phyloP scores from a whole-genome alignment of 2,888 invertebrate genomes.

The Calameuta idolon region DNA sequence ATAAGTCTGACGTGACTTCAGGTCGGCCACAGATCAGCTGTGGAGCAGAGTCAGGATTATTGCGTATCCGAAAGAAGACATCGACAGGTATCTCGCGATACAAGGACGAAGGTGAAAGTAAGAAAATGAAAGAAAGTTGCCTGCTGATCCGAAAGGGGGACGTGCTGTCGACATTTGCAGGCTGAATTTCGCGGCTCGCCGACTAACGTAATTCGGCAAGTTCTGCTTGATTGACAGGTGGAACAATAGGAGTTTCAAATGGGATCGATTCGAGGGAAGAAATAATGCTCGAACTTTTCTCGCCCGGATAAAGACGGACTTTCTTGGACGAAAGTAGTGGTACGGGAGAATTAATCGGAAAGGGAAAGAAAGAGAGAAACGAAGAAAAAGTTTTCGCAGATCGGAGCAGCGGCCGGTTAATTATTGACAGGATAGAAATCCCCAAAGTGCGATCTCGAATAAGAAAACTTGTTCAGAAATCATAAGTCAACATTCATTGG shows the following conservation, averaged over 20 bases:
- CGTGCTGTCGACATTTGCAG: too few relatives aligned
- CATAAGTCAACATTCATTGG: conserved; percentile 1
- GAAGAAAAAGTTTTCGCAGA: background rate
- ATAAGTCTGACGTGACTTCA: too few relatives aligned
- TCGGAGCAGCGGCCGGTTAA: background rate
- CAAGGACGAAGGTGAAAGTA: too few relatives aligned
- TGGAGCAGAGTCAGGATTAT: too few relatives aligned
- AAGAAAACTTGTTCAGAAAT: background rate
- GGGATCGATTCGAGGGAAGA: background rate
- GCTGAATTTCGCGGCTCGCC: background rate
- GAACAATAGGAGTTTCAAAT: background rate
- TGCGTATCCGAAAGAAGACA: too few relatives aligned
- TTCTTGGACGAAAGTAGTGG: background rate
- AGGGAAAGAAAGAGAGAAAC: too few relatives aligned
- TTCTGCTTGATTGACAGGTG: conserved; percentile 1
- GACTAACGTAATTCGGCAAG: background rate
- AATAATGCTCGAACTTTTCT: conserved; percentile 8
- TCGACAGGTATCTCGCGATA: too few relatives aligned
- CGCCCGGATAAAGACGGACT: background rate
- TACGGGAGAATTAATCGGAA: background rate
- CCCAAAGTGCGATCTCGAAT: conserved; percentile 5
- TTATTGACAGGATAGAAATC: background rate
- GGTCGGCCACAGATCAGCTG: too few relatives aligned
- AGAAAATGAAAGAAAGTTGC: too few relatives aligned
- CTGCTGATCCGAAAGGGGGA: too few relatives aligned